Base-by-base conservation (phyloP, 2,113 vertebrate species). In the Leptobrachium leishanense region DNA sequence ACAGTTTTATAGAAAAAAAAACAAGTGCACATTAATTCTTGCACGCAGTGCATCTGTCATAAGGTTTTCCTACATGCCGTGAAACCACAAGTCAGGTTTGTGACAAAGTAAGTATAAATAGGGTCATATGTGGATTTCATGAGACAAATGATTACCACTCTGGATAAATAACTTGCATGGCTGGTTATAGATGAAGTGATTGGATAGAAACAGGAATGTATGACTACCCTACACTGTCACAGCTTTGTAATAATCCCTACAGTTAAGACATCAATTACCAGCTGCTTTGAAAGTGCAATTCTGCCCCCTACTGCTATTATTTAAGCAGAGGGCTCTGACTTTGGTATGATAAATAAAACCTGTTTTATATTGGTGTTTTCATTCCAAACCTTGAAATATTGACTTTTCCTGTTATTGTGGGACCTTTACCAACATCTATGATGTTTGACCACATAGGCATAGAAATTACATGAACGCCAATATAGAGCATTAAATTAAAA, bases 161-260 rank as follows among this genome's bases (percentile, higher is more conserved):
- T 59, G 55, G 55, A 59, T 59, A 2, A 13, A 59, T 59, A 59
- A 59, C 55, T 8, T 2, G 55, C 55, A 59, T 59, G 55, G 55
- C 55, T 59, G 55, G 55, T 59, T 59, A 59, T 59, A 59, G 13
- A 59, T 59, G 55, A 59, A 59, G 55, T 59, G 55, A 59, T 59
- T 59, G 55, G 55, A 59, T 12, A 12, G 55, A 59, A 12, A 39
- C 63, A 8, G n/a, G 63, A 65, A 10, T 2, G 20, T 31, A 65
- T 65, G n/a, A 9, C n/a, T 65, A 6, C 11, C 7, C 63, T 31
- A 39, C 31, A 65, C 7, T 65, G 20, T 65, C 3, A 65, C 63
- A 65, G 63, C 39, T 65, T 15, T 1, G n/a, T 31, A 65, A 65
- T 65, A 39, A 39, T 2, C 31, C 39, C 63, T 15, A n/a, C n/a